Conservation (phyloP, 2,888 invertebrate species). For the Stratiomys singularior region DNA sequence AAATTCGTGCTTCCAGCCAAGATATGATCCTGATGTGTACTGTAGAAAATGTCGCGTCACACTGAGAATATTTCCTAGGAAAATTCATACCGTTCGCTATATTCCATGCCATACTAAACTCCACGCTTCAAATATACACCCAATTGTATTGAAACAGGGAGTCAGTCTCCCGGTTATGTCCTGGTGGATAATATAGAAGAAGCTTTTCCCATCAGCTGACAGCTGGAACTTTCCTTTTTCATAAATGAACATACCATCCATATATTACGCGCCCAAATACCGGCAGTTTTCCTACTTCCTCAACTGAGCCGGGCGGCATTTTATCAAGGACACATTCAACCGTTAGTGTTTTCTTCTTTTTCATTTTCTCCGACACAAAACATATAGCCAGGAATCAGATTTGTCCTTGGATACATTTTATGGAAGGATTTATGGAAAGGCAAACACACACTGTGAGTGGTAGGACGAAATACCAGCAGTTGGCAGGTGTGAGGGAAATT, state of each 20-base stretch:
- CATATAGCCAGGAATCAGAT: neutral
- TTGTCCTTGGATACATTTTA: constrained; percentile 31
- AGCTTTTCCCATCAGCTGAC: constrained; percentile 30
- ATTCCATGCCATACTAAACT: neutral
- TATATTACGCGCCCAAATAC: neutral
- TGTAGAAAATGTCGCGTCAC: constrained; percentile 49
- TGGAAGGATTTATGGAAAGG: constrained; percentile 19
- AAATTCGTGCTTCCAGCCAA: neutral
- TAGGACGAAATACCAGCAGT: neutral
- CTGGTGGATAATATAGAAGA: constrained; percentile 2
- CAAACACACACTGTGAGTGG: neutral
- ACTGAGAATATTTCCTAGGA: constrained; percentile 43
- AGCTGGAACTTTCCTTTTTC: constrained; percentile 36
- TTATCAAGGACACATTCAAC: neutral
- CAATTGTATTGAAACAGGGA: neutral
- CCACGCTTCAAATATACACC: neutral
- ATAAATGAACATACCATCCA: constrained; percentile 21
- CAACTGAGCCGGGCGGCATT: neutral
- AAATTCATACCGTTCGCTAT: constrained; percentile 20
- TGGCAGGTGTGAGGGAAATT: neutral
- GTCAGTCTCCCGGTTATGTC: too few species aligned
- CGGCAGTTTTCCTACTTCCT: neutral
- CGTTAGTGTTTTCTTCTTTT: neutral
- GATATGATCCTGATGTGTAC: constrained; percentile 39
- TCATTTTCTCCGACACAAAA: neutral